Conservation (phyloP, 2,888 invertebrate genomes). For the Drosophila acutilabella region DNA sequence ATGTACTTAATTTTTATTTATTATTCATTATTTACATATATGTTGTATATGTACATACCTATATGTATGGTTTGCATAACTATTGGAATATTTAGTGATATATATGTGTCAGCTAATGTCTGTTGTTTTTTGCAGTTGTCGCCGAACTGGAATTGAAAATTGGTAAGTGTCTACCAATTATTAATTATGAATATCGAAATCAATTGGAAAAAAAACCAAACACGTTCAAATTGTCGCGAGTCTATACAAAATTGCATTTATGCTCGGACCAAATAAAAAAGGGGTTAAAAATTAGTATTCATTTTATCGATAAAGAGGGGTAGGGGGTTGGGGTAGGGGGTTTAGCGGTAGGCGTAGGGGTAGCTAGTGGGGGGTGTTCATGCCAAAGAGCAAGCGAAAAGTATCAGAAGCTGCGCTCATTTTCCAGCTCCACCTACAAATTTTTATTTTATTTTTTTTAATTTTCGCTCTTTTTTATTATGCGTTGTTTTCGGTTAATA, state of each 20-base stretch:
- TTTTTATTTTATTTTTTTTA: constrained; percentile 6
- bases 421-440: constrained; percentile 67
- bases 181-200: constrained; percentile 57
- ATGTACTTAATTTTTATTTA: constrained; percentile 7
- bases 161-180: constrained; percentile 55
- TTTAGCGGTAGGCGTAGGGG: neutral
- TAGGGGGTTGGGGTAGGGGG: neutral
- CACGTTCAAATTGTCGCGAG: constrained; percentile 18
- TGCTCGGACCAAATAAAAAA: neutral
- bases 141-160: constrained; percentile 8
- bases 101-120: constrained; percentile 2
- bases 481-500: constrained; percentile 74
- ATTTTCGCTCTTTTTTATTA: constrained; percentile 14
- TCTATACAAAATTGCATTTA: constrained; percentile 29
- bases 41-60: too few relatives aligned
- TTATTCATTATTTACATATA: neutral
- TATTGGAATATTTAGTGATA: neutral
- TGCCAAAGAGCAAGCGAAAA: constrained; percentile 61
- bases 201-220: constrained; percentile 24
- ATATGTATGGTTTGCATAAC: neutral
- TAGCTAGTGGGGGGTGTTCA: constrained; percentile 15
- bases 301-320: too few relatives aligned
- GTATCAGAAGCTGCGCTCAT: constrained; percentile 58
- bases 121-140: constrained; percentile 12
- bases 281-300: neutral